Base-by-base conservation (phyloP, 2,888 invertebrate species). In the Drosophila imparisetae region DNA sequence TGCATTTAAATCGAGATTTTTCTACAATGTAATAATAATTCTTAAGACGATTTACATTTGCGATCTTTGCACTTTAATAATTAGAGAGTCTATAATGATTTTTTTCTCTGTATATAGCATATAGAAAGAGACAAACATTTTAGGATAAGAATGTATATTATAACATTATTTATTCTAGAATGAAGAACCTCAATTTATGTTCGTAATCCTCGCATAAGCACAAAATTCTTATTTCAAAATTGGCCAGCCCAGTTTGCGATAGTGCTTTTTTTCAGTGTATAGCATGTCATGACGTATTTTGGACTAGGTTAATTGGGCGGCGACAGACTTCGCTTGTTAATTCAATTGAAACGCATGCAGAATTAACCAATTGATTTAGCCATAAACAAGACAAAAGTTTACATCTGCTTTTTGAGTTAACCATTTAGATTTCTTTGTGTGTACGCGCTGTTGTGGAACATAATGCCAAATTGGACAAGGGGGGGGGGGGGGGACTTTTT, bases 361-460 rank as follows among this genome's bases (percentile, higher is more conserved):
- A 77, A 59, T 59, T 21, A 13, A 7, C 7, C 45, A 69, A 72
- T 64, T 76, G 72, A 66, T 71, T 71, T 40, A 11, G 49, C 1
- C 36, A 42, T 50, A 68, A 72, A 60, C 42, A 54, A 45, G 34
- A 36, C 40, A 55, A 29, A 1, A 21, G 27, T 5, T 24, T 21
- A 48, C 48, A 53, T 52, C n/a, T 52, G 27, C 29, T 55, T 54
- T 45, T 66, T 42, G 24, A n/a, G 11, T 45, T 11, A 21, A 29
- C 62, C 66, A 66, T 66, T 66, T 57, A 24, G 61, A 64, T 72
- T 66, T 48, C 45, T 77, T 77, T 66, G 18, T 57, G 10, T 24
- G 55, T 18, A 69, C 63, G 77, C 85, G 75, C 42, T 74, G 77
- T 79, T 63, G 81, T 66, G 83, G 71, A 86, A 88, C 78, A 60